Percentiles rank a stretch among this genome's conserved stretches.
Conservation (phyloP, 1,140 invertebrate genomes). For the Orchestia grillus region DNA sequence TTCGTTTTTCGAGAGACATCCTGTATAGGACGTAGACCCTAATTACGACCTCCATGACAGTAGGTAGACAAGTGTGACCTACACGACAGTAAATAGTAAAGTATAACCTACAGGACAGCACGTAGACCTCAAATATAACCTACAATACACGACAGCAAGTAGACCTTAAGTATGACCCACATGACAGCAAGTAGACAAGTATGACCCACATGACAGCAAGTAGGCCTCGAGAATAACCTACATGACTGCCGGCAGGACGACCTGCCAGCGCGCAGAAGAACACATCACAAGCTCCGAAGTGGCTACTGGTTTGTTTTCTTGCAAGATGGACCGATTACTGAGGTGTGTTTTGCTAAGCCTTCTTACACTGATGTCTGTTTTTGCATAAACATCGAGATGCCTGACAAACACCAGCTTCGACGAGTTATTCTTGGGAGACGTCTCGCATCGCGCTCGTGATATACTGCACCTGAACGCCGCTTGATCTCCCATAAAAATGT, state of each 20-base stretch:
- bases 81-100: no score
- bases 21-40: no score
- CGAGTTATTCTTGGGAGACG: slow-evolving; percentile 14
- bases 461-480: background rate
- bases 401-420: slow-evolving; percentile 42
- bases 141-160: background rate
- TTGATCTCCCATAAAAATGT: background rate
- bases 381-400: slow-evolving; percentile 19
- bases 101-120: no score
- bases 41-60: no score
- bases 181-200: background rate
- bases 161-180: background rate
- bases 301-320: slow-evolving; percentile 29
- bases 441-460: background rate
- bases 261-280: background rate
- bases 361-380: slow-evolving; percentile 35
- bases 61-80: no score
- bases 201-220: background rate
- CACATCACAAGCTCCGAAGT: slow-evolving; percentile 7
- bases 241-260: background rate
- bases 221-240: background rate
- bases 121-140: no score
- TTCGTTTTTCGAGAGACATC: no score
- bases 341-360: background rate
- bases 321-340: slow-evolving; percentile 24